Conservation (phyloP, 2,888 invertebrate genomes). For the Polyommatus iphigenia region DNA sequence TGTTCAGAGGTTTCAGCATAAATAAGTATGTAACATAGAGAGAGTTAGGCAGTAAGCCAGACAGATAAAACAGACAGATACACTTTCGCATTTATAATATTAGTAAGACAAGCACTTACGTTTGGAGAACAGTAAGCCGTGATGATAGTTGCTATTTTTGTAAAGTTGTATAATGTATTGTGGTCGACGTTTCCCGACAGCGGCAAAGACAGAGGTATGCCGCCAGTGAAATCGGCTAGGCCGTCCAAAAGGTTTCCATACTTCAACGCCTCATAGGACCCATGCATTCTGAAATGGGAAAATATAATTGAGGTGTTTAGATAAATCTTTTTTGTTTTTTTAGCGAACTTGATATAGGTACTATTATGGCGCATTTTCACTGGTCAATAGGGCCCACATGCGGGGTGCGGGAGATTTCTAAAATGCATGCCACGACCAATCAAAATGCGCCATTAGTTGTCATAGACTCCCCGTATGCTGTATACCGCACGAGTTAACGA, state of each 20-base stretch:
- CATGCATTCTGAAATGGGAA: conserved; percentile 84
- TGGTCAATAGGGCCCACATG: too few species aligned
- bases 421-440: too few species aligned
- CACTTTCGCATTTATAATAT: too few species aligned
- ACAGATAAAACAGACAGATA: too few species aligned
- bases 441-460: too few species aligned
- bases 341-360: too few species aligned
- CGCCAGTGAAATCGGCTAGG: conserved; percentile 92
- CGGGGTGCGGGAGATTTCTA: too few species aligned
- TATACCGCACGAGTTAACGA: too few species aligned
- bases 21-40: background rate
- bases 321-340: background rate
- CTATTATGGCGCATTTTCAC: too few species aligned
- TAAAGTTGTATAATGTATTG: conserved; percentile 81
- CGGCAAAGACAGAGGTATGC: conserved; percentile 91
- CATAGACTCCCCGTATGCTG: too few species aligned
- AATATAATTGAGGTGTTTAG: background rate
- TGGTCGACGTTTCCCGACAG: conserved; percentile 85
- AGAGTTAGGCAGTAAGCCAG: too few species aligned
- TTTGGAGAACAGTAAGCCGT: conserved; percentile 78
- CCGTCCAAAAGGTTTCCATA: conserved; percentile 95
- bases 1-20: background rate
- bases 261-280: conserved; percentile 95
- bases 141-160: conserved; percentile 91
- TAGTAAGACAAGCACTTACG: conserved; percentile 45